Base-by-base conservation (phyloP, 2,888 invertebrate genomes). In the Marronus borbonicus region DNA sequence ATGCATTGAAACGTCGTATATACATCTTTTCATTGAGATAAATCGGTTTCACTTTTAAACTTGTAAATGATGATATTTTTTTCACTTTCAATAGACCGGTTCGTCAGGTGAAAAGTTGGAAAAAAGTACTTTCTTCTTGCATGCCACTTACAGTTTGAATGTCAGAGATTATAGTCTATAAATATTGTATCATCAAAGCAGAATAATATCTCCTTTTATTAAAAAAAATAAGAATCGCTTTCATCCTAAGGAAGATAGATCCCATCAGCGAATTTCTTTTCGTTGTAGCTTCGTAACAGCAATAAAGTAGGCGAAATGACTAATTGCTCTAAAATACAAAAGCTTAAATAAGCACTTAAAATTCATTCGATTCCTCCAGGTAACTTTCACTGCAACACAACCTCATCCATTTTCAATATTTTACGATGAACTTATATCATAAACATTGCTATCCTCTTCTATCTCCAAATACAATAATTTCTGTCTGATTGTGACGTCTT, bases 111-210 rank as follows among this genome's bases (percentile, higher is more conserved):
- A 69, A 69, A 69, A 52, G 69, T 28, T 28, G 69, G 52, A 24
- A 39, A 65, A 65, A 69, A 69, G n/a, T 69, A 69, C 69, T 69
- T 69, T 69, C 70, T 70, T 70, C 70, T 24, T 10, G n/a, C 14
- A 3, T 49, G 17, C 24, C 28, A 20, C 17, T 20, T 68, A 10
- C 8, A 39, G 52, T 69, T 50, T 69, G 49, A 49, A 68, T 49
- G 2, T 68, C 24, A 17, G 20, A 1, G 44, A 68, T 12, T 31
- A 28, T 2, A 28, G 3, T 28, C 28, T 28, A 28, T 28, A 28
- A 28, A 31, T 31, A 5, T 31, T 31, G 31, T 31, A 31, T 5
- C 31, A 31, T 31, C 31, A 31, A 31, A 31, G n/a, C n/a, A 31
- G 31, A 31, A 31, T 3, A 4, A 31, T 31, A 31, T 31, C 5